Percentiles rank a stretch among this genome's conserved stretches.
These are phyloP conservation scores for Semaprochilodus insignis DNA, from an alignment of 2,797 vertebrate species.

Conservation along the genomic window DNA sequence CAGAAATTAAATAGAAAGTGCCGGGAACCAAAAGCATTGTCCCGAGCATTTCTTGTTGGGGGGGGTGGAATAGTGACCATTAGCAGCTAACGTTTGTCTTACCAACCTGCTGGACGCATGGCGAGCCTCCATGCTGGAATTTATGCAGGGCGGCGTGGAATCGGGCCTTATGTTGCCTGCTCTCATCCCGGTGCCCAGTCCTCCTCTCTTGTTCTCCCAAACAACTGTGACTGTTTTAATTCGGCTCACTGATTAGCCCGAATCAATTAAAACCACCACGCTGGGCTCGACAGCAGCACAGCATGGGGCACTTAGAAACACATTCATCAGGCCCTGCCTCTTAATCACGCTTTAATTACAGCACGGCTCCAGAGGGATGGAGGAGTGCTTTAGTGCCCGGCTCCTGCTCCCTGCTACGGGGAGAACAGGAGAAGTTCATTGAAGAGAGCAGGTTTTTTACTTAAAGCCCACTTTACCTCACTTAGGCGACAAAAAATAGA, in stretches of 20 bases:
- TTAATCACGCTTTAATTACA: constrained; percentile 85
- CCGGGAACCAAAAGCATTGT: constrained; percentile 14
- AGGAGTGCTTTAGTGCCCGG: constrained; percentile 67
- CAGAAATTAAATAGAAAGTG: constrained; percentile 21
- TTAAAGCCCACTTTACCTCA: constrained; percentile 39
- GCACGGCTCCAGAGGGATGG: constrained; percentile 67
- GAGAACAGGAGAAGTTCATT: constrained; percentile 44
- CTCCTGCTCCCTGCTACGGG: constrained; percentile 57
- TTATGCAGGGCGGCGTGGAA: constrained; percentile 72
- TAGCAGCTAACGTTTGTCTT: constrained; percentile 56
- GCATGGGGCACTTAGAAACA: constrained; percentile 77
- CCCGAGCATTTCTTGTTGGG: not conserved
- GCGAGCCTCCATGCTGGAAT: constrained; percentile 66
- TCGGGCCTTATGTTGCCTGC: constrained; percentile 74
- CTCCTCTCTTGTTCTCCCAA: constrained; percentile 62
- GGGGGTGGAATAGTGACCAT: constrained; percentile 45
- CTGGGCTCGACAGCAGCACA: constrained; percentile 77
- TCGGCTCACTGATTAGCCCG: constrained; percentile 81
- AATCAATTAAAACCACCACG: constrained; percentile 78
- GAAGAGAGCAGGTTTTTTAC: constrained; percentile 47
- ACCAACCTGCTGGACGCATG: constrained; percentile 58
- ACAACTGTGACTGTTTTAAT: constrained; percentile 86
- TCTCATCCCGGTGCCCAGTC: constrained; percentile 58
- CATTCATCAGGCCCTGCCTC: constrained; percentile 78
- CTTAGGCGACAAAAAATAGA: constrained; percentile 45